Base-by-base conservation (phyloP, 2,888 invertebrate genomes). In the Nasonia oneida region DNA sequence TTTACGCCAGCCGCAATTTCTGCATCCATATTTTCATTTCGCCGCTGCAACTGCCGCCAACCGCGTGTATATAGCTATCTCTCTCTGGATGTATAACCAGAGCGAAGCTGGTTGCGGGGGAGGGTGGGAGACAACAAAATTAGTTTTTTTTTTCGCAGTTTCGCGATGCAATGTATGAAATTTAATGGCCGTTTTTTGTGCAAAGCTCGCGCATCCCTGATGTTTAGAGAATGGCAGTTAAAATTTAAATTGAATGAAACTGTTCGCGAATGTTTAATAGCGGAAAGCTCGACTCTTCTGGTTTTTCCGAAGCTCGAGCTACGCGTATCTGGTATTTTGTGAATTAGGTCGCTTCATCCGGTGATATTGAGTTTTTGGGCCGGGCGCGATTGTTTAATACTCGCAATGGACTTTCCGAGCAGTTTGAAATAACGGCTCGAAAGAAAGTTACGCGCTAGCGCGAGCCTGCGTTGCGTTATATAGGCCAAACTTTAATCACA, bases 1-100 rank as follows among this genome's bases (percentile, higher is more conserved):
- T 81, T 74, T 61, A 57, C 74, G 76, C 57, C 33, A 29, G 74
- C 61, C 81, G 64, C 73, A 73, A 61, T 61, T 74, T 74, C 61
- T 81, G 39, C 74, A 33, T 61, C 18, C 73, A 74, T 81, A 81
- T 74, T 81, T 81, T 81, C 81, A 37, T 71, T 57, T 61, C 61
- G 74, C 4, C 8, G 15, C 29, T 47, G 29, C 1, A n/a, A 33
- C 33, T 70, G 29, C 39, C 1, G 18, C 47, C 12, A 29, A 53
- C 75, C 47, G 12, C 6, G 10, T 29, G 29, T 61, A 61, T 77
- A 77, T 23, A 3, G 39, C 37, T 14, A 23, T 14, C 39, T 39
- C 5, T 42, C 8, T 8, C 10, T 42, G 42, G 10, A 42, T 42
- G 42, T 42, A 42, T 42, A 42, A 10, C 42, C 42, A 42, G 8